Conservation (phyloP, 2,888 invertebrate species). For the Andrena haemorrhoa region DNA sequence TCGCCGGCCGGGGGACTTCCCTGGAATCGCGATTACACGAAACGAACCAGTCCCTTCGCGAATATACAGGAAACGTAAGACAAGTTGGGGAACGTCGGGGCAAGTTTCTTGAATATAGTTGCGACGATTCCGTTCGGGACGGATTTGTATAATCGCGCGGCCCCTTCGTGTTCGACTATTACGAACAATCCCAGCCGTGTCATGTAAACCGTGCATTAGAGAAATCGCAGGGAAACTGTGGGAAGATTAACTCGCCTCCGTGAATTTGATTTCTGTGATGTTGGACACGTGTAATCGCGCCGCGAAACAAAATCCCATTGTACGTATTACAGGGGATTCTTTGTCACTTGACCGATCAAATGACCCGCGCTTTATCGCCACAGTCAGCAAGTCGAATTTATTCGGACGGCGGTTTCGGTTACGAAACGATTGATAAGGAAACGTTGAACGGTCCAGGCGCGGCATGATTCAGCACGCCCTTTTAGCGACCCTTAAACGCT, state of each 20-base stretch:
- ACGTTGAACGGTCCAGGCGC: conserved; percentile 33
- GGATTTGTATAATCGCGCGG: conserved; percentile 58
- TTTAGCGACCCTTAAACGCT: conserved; percentile 52
- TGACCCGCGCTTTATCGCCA: background rate
- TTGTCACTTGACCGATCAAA: background rate
- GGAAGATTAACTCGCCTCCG: conserved; percentile 31
- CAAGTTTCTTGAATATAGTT: conserved; percentile 53
- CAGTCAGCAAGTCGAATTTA: conserved; percentile 45
- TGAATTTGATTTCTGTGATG: conserved; percentile 14
- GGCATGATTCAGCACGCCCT: conserved; percentile 45
- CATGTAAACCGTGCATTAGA: conserved; percentile 55
- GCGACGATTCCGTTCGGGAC: conserved; percentile 38
- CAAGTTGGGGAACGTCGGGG: conserved; percentile 28
- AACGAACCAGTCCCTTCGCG: conserved; percentile 14
- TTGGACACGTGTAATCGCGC: background rate
- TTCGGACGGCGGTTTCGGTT: conserved; percentile 35
- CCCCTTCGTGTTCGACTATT: conserved; percentile 48
- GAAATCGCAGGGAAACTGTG: conserved; percentile 38
- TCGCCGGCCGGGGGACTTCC: conserved; percentile 10
- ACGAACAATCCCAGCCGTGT: conserved; percentile 38
- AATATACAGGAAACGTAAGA: conserved; percentile 32
- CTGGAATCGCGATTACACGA: conserved; percentile 36
- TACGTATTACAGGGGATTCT: background rate
- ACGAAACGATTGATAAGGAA: conserved; percentile 52
- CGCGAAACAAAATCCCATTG: conserved; percentile 17